These are phyloP conservation scores for Solenodon paradoxus DNA, from an alignment of 2,113 vertebrate species.

Conservation along the genomic window DNA sequence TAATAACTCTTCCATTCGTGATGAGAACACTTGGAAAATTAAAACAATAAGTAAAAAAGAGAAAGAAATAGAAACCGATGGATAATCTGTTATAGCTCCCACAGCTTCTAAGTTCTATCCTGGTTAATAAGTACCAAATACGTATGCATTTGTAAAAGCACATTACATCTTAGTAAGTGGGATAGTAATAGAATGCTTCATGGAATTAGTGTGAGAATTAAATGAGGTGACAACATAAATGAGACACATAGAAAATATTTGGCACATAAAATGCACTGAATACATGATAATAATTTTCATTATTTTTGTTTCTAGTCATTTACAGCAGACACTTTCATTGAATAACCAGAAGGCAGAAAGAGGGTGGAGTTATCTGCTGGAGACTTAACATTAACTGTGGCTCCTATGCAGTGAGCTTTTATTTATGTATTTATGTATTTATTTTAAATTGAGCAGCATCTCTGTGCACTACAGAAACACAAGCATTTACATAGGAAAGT, in stretches of 20 bases:
- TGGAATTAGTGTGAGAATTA: not conserved
- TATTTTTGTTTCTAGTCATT: not conserved
- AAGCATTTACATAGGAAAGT: not conserved
- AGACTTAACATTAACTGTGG: not conserved
- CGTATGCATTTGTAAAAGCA: not conserved
- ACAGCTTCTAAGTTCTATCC: not conserved
- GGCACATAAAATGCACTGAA: not conserved
- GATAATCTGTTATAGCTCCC: not conserved
- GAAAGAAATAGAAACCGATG: not conserved
- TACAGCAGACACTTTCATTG: not conserved
- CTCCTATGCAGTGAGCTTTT: not conserved
- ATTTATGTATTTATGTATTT: not conserved
- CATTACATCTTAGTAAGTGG: not conserved
- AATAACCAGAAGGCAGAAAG: not conserved
- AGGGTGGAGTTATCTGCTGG: not conserved
- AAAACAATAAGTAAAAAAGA: not conserved
- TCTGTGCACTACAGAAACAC: not conserved
- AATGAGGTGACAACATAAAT: not conserved
- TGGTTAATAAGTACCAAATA: not conserved
- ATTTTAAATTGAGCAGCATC: not conserved
- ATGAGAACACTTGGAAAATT: not conserved
- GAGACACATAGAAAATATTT: not conserved
- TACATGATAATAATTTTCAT: not conserved
- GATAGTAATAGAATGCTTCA: not conserved
- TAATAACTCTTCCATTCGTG: not conserved